Base-by-base conservation (phyloP, 2,113 vertebrate genomes). In the Chelonoidis abingdonii region DNA sequence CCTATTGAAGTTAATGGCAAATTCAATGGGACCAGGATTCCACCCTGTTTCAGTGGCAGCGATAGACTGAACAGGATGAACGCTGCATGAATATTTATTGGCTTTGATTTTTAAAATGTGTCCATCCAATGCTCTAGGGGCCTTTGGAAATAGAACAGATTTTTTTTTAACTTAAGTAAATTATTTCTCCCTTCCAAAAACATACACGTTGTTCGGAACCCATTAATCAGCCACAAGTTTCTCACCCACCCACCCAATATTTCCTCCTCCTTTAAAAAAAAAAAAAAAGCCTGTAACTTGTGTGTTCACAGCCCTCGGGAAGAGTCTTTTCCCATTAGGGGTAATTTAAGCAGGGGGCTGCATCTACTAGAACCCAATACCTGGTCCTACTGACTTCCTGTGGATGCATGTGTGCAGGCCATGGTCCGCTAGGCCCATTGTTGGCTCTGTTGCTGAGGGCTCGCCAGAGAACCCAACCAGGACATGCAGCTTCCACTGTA, bases 11-110 rank as follows among this genome's bases (percentile, higher is more conserved):
- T 76, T 44, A 47, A 78, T 78, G 41, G 25, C 13, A 27, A 78
- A 14, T 25, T 29, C 38, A 78, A 6, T 78, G 10, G 12, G 6
- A 41, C 41, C 10, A 27, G 75, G 41, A 78, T 29, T 44, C 25
- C 75, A 14, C 41, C 24, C 38, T 78, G 8, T 41, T 44, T 47
- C 65, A 47, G 41, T 27, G 75, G 41, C 41, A 14, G 38, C 24
- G 8, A 44, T 4, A 52, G 82, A 12, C 44, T 14, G 17, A 47
- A 21, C 11, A 31, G 2, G 49, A 29, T n/a, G 7, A 56, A 25
- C 0, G 1, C 59, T 9, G 6, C 31, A 16, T 38, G 44, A 10
- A 27, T 16, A 62, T 3, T 21, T 2, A 0, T 57, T 50, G 27
- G 35, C 35, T 4, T 53, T n/a, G 35, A 5, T 16, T 38, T 80